Evolutionary conservation across 1,140 invertebrate genomes (phyloP), one percentile per base, ranked within the genome.

Genomic region (Calephelis virginiensis): DNA sequence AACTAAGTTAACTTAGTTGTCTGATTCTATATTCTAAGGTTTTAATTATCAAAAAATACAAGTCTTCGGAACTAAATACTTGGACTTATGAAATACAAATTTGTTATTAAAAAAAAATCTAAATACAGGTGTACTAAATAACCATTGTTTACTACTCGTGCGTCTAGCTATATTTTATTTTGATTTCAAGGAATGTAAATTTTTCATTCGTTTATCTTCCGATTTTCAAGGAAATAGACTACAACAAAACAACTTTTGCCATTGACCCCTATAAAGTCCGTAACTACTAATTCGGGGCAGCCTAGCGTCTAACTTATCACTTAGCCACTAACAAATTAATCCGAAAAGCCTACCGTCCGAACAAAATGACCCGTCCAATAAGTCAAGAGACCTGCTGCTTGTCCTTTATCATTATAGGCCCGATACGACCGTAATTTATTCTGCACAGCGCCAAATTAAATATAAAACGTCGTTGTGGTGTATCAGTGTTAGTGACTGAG

Each of bases 401-500:
- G 84, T 85, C 77, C 78, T 88, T 82, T 86, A 85, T 86, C 81
- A 81, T 80, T 82, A 79, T 78, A 76, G 81, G 79, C 77, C 82
- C 77, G 83, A 90, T 89, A 86, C 85, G 80, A 80, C 77, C 76
- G 82, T 89, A 89, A 91, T 91, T 89, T 91, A 91, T 89, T 91
- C 86, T 75, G 72, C 73, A 82, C 76, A 86, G 82, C 82, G 83
- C 85, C 80, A 89, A 91, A 91, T 91, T 91, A 89, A 89, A 91
- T 91, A 89, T 89, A 89, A 91, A 89, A 89, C 83, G 84, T 86
- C 82, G 83, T 90, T 83, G 86, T 85, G 83, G 85, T 88, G 86
- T 89, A 89, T 89, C 86, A 89, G 81, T 91, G 89, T 85, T 87
- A 91, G 89, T 87, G 89, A 89, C 89, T 89, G 86, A 87, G 89